A percentile compares a stretch with the other conserved stretches of the same genome.
phyloP scores from a whole-genome alignment of 2,797 vertebrate genomes.

The Sphenopsis melanotis region DNA sequence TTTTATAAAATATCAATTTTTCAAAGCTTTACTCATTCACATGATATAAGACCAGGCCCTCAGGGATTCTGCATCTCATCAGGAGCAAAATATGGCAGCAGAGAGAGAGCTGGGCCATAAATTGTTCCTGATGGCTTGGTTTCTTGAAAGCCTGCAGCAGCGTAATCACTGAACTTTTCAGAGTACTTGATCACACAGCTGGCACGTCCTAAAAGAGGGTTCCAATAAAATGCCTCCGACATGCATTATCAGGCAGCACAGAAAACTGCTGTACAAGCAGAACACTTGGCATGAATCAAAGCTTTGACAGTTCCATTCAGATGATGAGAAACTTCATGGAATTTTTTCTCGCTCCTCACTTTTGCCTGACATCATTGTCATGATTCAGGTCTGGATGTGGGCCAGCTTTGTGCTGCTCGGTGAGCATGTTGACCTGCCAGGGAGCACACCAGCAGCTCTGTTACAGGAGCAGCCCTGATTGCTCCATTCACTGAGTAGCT shows the following conservation, averaged over 20 bases:
- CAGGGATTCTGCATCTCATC: background rate
- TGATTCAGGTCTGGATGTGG: accelerated
- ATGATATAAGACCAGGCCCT: background rate
- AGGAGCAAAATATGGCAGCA: background rate
- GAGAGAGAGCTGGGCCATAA: background rate
- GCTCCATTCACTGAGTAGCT: background rate
- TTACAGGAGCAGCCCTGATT: background rate
- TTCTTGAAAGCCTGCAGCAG: conserved; percentile 10
- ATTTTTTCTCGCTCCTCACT: background rate
- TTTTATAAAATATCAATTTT: conserved; percentile 29
- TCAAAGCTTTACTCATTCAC: conserved; percentile 4
- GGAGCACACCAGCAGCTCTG: background rate
- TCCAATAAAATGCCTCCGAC: background rate
- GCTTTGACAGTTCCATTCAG: background rate
- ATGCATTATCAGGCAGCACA: background rate
- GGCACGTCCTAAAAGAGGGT: background rate
- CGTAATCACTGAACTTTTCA: background rate
- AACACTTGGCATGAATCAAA: background rate
- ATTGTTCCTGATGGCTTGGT: background rate
- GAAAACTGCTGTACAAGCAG: background rate
- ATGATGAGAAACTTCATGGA: background rate
- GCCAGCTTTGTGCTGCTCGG: background rate
- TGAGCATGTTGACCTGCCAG: background rate
- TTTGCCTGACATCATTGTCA: background rate
- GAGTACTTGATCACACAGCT: background rate